phyloP scores from a whole-genome alignment of 1,140 invertebrate species.

The Thalassaphorura encarpata region DNA sequence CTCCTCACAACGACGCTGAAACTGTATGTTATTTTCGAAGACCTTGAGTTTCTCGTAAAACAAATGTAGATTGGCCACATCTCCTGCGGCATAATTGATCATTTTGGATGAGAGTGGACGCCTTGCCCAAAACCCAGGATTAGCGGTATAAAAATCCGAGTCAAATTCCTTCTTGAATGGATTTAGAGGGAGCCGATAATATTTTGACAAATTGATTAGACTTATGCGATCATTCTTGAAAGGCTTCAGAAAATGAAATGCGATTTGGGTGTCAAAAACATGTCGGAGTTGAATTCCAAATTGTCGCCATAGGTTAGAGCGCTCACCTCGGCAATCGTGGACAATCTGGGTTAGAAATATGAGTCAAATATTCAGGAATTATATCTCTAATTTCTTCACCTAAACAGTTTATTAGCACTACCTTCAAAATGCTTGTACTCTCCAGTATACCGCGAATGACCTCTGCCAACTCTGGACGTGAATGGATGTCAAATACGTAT shows the following conservation, averaged over 20 bases:
- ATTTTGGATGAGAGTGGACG: background rate
- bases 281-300: background rate
- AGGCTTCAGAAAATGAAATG: background rate
- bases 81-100: background rate
- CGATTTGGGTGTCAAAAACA: slow-evolving; percentile 2
- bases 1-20: background rate
- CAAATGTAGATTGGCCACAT: background rate
- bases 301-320: background rate
- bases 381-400: background rate
- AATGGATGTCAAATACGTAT: background rate
- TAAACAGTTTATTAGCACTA: too few relatives aligned
- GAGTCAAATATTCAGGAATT: background rate
- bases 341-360: background rate
- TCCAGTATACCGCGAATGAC: background rate
- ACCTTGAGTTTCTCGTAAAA: background rate
- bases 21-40: background rate
- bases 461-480: background rate
- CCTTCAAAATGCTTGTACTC: background rate
- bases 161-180: background rate
- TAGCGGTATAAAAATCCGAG: background rate
- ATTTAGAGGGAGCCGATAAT: background rate
- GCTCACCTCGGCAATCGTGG: slow-evolving; percentile 1
- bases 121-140: background rate
- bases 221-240: background rate
- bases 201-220: background rate